These are phyloP conservation scores for Mugil cephalus DNA, from an alignment of 2,113 vertebrate species.

Conservation along the genomic window DNA sequence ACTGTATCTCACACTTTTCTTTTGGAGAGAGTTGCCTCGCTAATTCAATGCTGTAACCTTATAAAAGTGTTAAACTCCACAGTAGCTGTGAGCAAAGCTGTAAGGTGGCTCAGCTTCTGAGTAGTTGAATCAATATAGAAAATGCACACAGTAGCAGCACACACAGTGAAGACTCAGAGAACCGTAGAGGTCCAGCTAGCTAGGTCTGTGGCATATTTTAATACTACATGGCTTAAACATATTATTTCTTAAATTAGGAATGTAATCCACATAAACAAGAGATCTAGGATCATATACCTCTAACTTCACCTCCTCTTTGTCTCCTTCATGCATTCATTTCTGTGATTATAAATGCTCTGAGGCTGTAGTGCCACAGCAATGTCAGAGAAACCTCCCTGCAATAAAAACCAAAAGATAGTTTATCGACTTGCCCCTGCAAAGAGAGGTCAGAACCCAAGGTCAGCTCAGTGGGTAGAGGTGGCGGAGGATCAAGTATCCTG, in stretches of 20 bases:
- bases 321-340: slow-evolving; percentile 21
- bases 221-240: too few species aligned
- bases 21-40: not conserved
- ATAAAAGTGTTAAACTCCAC: too few species aligned
- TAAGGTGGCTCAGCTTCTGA: not conserved
- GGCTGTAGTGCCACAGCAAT: not conserved
- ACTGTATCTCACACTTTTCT: too few species aligned
- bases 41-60: not conserved
- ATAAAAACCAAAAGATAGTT: not conserved
- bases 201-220: not conserved
- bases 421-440: slow-evolving; percentile 7
- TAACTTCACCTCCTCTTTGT: slow-evolving; percentile 10
- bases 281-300: not conserved
- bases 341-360: not conserved
- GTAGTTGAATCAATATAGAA: too few species aligned
- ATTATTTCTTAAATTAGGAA: not conserved
- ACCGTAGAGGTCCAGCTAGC: not conserved
- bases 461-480: slow-evolving; percentile 4
- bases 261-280: not conserved
- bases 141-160: too few species aligned
- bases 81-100: too few species aligned
- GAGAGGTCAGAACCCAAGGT: slow-evolving; percentile 25
- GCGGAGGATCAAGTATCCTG: slow-evolving; percentile 14
- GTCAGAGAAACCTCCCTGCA: not conserved
- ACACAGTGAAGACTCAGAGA: not conserved